phyloP scores from a whole-genome alignment of 2,888 invertebrate species.

The Protodeltote pygarga region DNA sequence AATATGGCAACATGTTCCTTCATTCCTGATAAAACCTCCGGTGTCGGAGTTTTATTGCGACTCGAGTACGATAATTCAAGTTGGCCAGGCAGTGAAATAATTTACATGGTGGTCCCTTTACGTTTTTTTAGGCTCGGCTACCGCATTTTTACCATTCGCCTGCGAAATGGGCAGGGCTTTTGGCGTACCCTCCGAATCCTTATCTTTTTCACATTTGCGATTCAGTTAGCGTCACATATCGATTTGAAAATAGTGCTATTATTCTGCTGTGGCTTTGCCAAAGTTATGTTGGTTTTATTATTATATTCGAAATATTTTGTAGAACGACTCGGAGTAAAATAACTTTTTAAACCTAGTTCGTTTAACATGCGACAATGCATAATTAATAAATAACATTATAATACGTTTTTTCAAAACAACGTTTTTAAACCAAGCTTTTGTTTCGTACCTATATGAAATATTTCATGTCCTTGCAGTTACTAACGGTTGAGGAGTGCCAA shows the following conservation, averaged over 20 bases:
- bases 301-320: not conserved
- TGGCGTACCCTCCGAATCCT: slow-evolving; percentile 46
- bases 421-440: no score
- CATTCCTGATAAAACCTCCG: slow-evolving; percentile 81
- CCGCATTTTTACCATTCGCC: slow-evolving; percentile 68
- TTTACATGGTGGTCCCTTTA: slow-evolving; percentile 79
- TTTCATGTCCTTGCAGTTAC: no score
- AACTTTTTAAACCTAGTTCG: no score
- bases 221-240: slow-evolving; percentile 49
- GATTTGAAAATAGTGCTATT: slow-evolving; percentile 32
- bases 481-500: no score
- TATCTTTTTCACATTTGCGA: slow-evolving; percentile 52
- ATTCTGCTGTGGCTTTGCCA: slow-evolving; percentile 13
- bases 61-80: slow-evolving; percentile 79
- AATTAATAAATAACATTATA: no score
- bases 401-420: no score
- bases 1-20: slow-evolving; percentile 81
- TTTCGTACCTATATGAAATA: no score
- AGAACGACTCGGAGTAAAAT: no score
- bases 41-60: slow-evolving; percentile 80
- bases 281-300: not conserved
- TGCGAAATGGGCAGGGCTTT: slow-evolving; percentile 48
- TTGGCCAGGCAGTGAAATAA: slow-evolving; percentile 75
- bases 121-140: slow-evolving; percentile 69
- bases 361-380: no score